Percentiles rank a stretch among this genome's conserved stretches.
Conservation (phyloP, 2,797 vertebrate species). For the Xiphorhynchus erythropygius region DNA sequence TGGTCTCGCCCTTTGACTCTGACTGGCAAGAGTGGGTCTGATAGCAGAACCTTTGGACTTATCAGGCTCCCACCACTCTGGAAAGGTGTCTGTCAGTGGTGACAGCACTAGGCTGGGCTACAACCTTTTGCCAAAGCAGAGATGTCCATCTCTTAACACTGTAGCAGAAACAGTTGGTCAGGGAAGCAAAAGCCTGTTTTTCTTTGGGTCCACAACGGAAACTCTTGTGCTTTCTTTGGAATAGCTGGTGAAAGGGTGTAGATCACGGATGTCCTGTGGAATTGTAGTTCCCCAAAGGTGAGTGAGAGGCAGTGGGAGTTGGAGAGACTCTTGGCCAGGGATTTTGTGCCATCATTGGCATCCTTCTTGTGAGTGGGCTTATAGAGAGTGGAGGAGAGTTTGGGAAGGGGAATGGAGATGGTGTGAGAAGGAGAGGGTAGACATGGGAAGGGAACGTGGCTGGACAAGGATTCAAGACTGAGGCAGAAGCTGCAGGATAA, state of each 20-base stretch:
- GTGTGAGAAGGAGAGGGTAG: not conserved
- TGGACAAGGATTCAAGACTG: not conserved
- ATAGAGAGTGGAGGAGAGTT: not conserved
- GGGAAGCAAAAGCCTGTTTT: not conserved
- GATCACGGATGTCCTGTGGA: fast-evolving
- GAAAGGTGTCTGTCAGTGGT: not conserved
- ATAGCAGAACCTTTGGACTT: not conserved
- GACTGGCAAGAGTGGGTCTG: not conserved
- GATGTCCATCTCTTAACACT: not conserved
- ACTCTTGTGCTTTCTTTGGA: not conserved
- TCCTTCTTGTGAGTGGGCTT: not conserved
- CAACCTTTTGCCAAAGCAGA: not conserved
- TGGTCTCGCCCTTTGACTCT: not conserved
- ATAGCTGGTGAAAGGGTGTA: not conserved
- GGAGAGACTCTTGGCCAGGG: not conserved
- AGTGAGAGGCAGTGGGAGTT: not conserved
- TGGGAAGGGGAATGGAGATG: not conserved
- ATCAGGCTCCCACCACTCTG: not conserved
- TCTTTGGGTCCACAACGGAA: not conserved
- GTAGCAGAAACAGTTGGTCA: not conserved
- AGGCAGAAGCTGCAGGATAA: not conserved
- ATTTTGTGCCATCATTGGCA: fast-evolving
- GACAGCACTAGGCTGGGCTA: not conserved
- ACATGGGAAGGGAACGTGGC: not conserved
- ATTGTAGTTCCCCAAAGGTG: not conserved